A percentile compares a stretch with the other conserved stretches of the same genome.
These are phyloP conservation scores for Sebastes variabilis DNA, from an alignment of 2,797 vertebrate species.

Conservation along the genomic window DNA sequence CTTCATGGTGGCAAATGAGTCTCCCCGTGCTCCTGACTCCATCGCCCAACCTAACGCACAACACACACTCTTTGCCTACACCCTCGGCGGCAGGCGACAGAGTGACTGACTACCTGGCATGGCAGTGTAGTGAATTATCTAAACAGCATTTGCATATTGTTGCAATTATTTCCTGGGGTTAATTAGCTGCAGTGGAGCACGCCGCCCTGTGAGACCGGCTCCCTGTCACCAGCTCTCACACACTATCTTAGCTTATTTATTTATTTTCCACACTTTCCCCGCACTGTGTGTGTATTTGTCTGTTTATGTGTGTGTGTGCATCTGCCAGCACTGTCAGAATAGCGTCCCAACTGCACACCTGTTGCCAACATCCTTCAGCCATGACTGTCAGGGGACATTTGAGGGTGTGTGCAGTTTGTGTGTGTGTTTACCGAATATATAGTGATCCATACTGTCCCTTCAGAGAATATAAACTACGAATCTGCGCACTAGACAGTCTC, in stretches of 20 bases:
- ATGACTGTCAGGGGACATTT: slow-evolving; percentile 71
- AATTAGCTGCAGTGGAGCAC: slow-evolving; percentile 96
- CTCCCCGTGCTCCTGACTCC: slow-evolving; percentile 76
- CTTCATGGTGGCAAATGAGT: slow-evolving; percentile 61
- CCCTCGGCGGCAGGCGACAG: slow-evolving; percentile 77
- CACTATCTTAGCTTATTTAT: slow-evolving; percentile 74
- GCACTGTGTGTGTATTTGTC: slow-evolving; percentile 9
- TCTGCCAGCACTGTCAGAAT: slow-evolving; percentile 85
- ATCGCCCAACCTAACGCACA: slow-evolving; percentile 30
- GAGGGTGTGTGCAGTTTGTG: slow-evolving; percentile 56
- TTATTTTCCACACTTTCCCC: slow-evolving; percentile 60
- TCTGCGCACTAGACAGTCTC: slow-evolving; percentile 35
- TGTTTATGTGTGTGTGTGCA: slow-evolving; percentile 47
- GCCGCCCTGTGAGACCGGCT: slow-evolving; percentile 90
- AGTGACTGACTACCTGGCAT: slow-evolving; percentile 94
- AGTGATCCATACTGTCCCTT: slow-evolving; percentile 59
- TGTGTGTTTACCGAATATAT: slow-evolving; percentile 58
- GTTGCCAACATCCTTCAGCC: slow-evolving; percentile 85
- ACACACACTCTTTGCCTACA: slow-evolving; percentile 15
- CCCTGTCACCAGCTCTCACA: slow-evolving; percentile 90
- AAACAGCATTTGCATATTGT: slow-evolving; percentile 98
- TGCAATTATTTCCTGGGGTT: slow-evolving; percentile 99
- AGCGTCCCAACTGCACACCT: slow-evolving; percentile 84
- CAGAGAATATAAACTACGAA: slow-evolving; percentile 56
- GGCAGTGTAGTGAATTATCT: slow-evolving; percentile 92